A percentile compares a stretch with the other conserved stretches of the same genome.
phyloP scores from a whole-genome alignment of 2,888 invertebrate genomes.

The Agonopterix heracliana region DNA sequence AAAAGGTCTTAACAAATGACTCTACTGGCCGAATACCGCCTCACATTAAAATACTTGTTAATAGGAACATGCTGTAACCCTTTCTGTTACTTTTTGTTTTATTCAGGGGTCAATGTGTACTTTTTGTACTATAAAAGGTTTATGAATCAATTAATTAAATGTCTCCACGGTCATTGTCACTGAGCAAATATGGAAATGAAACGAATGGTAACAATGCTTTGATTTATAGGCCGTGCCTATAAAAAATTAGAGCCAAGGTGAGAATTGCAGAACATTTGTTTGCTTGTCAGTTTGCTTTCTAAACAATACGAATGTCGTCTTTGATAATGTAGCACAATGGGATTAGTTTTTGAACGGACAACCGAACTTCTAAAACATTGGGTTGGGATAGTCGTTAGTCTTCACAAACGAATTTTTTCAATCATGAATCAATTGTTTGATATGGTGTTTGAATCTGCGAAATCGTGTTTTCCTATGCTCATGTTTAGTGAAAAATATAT shows the following conservation, averaged over 20 bases:
- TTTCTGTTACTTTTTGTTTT: conserved; percentile 59
- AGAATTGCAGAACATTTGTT: conserved; percentile 49
- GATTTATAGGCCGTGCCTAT: conserved; percentile 57
- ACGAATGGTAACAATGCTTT: conserved; percentile 57
- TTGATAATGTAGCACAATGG: not conserved
- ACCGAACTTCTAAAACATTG: too few relatives aligned
- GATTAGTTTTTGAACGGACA: conserved; percentile 1
- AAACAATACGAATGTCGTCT: conserved; percentile 29
- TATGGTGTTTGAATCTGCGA: too few relatives aligned
- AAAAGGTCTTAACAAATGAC: conserved; percentile 63
- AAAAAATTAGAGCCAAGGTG: conserved; percentile 57
- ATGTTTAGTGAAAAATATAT: too few relatives aligned
- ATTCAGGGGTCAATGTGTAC: conserved; percentile 67
- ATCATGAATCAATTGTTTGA: too few relatives aligned
- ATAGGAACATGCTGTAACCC: conserved; percentile 69
- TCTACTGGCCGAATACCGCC: conserved; percentile 54
- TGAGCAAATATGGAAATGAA: conserved; percentile 71
- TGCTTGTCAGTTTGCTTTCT: conserved; percentile 26
- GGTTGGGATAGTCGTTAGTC: not conserved
- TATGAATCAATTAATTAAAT: conserved; percentile 76
- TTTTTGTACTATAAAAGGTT: conserved; percentile 64
- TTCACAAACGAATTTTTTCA: too few relatives aligned
- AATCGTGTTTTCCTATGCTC: too few relatives aligned
- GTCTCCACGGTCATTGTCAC: conserved; percentile 71
- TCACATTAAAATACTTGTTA: conserved; percentile 57